Evolutionary conservation across 1,140 invertebrate species (phyloP).

Genomic region (Dinothrombium tinctorium): DNA sequence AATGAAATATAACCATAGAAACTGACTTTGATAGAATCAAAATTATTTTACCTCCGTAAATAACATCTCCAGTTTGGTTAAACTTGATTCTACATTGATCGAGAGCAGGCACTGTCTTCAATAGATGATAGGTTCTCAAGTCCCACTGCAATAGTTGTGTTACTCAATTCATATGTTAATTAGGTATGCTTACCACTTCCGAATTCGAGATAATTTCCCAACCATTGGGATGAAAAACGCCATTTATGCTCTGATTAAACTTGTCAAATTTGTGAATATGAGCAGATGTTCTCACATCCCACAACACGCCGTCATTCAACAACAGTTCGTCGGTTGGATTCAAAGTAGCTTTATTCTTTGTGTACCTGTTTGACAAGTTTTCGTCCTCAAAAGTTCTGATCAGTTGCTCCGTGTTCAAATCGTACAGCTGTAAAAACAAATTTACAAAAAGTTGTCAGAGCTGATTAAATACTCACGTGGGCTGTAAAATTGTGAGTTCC

Average conservation of each 20-base stretch:
- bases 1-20: neutral
- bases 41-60: slow-evolving; percentile 26
- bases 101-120: slow-evolving; percentile 72
- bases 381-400: slow-evolving; percentile 44
- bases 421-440: no score
- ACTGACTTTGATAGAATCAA: slow-evolving; percentile 3
- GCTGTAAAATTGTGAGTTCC: slow-evolving; percentile 19
- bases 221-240: slow-evolving; percentile 90
- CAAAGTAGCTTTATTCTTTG: slow-evolving; percentile 77
- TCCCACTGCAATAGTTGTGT: no score
- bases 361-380: slow-evolving; percentile 67
- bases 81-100: slow-evolving; percentile 49
- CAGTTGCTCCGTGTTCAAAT: slow-evolving; percentile 50
- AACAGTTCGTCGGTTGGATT: slow-evolving; percentile 78
- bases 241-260: slow-evolving; percentile 75
- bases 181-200: no score
- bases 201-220: slow-evolving; percentile 50
- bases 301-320: slow-evolving; percentile 82
- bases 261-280: slow-evolving; percentile 90
- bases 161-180: no score
- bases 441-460: neutral
- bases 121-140: slow-evolving; percentile 68
- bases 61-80: slow-evolving; percentile 27
- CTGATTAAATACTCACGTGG: slow-evolving; percentile 1
- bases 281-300: slow-evolving; percentile 53